phyloP scores from a whole-genome alignment of 2,888 invertebrate genomes.

The Parelbella ahira region DNA sequence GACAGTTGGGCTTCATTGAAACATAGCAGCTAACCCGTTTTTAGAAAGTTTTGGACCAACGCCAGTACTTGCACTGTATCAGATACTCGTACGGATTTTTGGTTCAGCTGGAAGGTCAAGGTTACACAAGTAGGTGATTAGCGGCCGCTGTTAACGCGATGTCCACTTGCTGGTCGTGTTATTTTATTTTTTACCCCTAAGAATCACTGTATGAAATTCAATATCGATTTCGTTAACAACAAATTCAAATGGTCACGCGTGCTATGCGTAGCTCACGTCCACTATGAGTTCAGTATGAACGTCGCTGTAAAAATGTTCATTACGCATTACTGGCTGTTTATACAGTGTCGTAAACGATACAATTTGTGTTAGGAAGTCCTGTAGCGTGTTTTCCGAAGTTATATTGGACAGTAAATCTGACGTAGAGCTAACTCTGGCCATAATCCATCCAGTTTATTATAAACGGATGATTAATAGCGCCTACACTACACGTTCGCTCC shows the following conservation, averaged over 20 bases:
- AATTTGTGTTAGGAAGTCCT: slow-evolving; percentile 40
- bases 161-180: too few relatives aligned
- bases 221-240: too few relatives aligned
- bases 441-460: slow-evolving; percentile 50
- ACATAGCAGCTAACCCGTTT: slow-evolving; percentile 60
- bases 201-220: too few relatives aligned
- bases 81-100: slow-evolving; percentile 51
- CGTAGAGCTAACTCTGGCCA: slow-evolving; percentile 43
- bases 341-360: slow-evolving; percentile 41
- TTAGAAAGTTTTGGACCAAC: slow-evolving; percentile 64
- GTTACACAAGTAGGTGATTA: slow-evolving; percentile 40
- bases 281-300: slow-evolving; percentile 27
- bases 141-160: too few relatives aligned
- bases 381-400: slow-evolving; percentile 37
- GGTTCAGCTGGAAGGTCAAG: slow-evolving; percentile 57
- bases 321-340: slow-evolving; percentile 28
- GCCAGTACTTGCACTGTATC: slow-evolving; percentile 60
- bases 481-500: slow-evolving; percentile 29
- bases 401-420: slow-evolving; percentile 44
- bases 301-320: slow-evolving; percentile 36
- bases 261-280: too few relatives aligned
- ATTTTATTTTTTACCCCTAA: too few relatives aligned
- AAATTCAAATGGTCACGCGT: too few relatives aligned
- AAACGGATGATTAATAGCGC: slow-evolving; percentile 49
- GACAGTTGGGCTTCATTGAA: slow-evolving; percentile 53